Base-by-base conservation (phyloP, 2,888 invertebrate genomes). In the Bellardia pandia region DNA sequence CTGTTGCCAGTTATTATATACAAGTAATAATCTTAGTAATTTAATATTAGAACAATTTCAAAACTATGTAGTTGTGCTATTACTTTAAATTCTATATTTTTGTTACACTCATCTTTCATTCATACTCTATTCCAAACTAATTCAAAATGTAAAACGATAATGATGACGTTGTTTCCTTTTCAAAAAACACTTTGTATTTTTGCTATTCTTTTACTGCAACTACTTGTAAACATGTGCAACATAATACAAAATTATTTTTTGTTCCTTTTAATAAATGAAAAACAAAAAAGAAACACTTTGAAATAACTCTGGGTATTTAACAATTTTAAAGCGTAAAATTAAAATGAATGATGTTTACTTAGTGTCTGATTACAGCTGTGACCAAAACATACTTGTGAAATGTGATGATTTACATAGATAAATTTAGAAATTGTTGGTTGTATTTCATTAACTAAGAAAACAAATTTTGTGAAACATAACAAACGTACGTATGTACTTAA, bases 161-260 rank as follows among this genome's bases (percentile, higher is more conserved):
- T 56, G 69, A 83, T 77, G 83, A 77, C 77, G 83, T 72, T 83
- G 71, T 72, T 83, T 83, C 71, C 83, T 83, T 83, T 71, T 64
- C 53, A 77, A 60, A 48, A 56, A 51, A 7, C 14, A 56, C 45
- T 62, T 77, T 77, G 37, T 64, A 33, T 45, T 9, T 16, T 53
- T 71, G 53, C 8, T 23, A 16, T 37, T 58, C 33, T 64, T 45
- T 40, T 45, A 42, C 42, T 2, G 11, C 64, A 69, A 30, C 60
- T 14, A 42, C 71, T 62, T 80, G 42, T 53, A 53, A 64, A 53
- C 53, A 74, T 80, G 64, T 74, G 56, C 33, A 74, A 66, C 53
- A 68, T 37, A 14, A 48, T 58, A 68, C 23, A 62, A 53, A 76
- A 76, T 13, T 48, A 56, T 58, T 68, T 58, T 58, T 68, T 58